Conservation (phyloP, 1,140 invertebrate genomes). For the Monomorium pharaonis region DNA sequence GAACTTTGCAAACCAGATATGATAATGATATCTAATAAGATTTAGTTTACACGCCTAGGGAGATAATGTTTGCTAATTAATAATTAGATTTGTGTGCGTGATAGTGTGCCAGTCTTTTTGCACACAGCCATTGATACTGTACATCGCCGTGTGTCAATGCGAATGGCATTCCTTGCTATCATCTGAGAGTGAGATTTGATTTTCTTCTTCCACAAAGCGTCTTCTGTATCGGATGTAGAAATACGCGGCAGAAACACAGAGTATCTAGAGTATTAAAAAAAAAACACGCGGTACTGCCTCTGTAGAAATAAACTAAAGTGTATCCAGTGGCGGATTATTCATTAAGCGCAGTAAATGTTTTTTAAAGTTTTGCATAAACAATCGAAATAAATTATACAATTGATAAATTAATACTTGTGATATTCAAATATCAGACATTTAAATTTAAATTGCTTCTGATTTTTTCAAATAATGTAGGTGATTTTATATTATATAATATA, state of each 20-base stretch:
- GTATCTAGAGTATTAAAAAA: conserved; percentile 17
- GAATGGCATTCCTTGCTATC: neutral
- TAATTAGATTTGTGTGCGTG: neutral
- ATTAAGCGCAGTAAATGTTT: neutral
- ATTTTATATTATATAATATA: neutral
- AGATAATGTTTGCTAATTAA: conserved; percentile 19
- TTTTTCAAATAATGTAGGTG: neutral
- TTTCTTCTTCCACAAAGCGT: conserved; percentile 44
- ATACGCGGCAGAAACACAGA: conserved; percentile 22
- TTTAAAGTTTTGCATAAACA: neutral
- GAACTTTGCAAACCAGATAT: neutral
- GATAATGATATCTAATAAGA: conserved; percentile 16
- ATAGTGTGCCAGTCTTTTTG: neutral
- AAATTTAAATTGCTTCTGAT: neutral
- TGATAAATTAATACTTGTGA: neutral
- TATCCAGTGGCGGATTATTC: conserved; percentile 24
- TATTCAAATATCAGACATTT: neutral
- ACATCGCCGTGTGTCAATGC: neutral
- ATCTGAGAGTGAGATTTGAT: conserved; percentile 25
- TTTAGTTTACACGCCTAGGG: conserved; percentile 4
- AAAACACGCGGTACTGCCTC: conserved; percentile 59
- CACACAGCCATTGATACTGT: neutral
- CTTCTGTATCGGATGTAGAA: conserved; percentile 32
- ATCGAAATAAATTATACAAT: neutral
- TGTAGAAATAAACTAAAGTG: conserved; percentile 60